A percentile compares a stretch with the other conserved stretches of the same genome.
Conservation (phyloP, 2,888 invertebrate genomes). For the Emmelina monodactyla region DNA sequence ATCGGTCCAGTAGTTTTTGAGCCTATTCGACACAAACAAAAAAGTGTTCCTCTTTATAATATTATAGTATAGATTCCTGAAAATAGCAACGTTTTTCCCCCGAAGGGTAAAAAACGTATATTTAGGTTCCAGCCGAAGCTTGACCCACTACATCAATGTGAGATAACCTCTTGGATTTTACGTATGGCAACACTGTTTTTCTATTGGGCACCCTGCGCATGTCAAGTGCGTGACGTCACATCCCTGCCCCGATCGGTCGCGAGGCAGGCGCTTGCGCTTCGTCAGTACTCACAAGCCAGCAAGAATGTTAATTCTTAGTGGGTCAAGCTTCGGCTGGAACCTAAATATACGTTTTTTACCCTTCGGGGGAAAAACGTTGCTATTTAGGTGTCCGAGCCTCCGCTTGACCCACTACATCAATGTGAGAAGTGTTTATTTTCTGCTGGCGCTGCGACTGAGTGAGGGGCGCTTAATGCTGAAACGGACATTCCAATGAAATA, state of each 20-base stretch:
- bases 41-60: too few species aligned
- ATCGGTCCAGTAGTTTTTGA: too few species aligned
- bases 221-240: too few species aligned
- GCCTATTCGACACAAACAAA: too few species aligned
- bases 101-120: conserved; percentile 11
- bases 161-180: conserved; percentile 2
- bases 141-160: too few species aligned
- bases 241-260: too few species aligned
- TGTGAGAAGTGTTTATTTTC: conserved; percentile 8
- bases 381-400: conserved; percentile 4
- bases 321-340: conserved; percentile 10
- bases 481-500: too few species aligned
- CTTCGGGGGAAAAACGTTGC: conserved; percentile 9
- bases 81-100: conserved; percentile 8
- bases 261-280: background rate
- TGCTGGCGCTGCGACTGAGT: conserved; percentile 3
- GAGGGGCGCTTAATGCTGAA: too few species aligned
- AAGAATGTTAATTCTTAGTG: conserved; percentile 6
- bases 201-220: too few species aligned
- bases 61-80: too few species aligned
- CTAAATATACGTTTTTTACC: conserved; percentile 11
- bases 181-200: background rate
- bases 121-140: conserved; percentile 11
- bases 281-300: conserved; percentile 4
- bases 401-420: conserved; percentile 9